These are phyloP conservation scores for Chauna torquata DNA, from an alignment of 2,113 vertebrate genomes.

Conservation along the genomic window DNA sequence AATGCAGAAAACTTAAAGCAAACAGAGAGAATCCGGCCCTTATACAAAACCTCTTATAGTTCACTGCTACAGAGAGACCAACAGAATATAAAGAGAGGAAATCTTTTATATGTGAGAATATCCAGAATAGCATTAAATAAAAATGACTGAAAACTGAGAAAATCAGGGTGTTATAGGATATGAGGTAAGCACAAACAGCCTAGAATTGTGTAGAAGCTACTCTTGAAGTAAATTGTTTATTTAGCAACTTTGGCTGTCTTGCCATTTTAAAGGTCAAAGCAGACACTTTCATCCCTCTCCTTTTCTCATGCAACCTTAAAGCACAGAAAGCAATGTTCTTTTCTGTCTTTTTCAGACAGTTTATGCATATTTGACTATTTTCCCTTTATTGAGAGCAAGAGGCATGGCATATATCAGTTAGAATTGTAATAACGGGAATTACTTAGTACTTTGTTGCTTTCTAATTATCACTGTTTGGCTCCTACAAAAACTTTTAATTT, in stretches of 20 bases:
- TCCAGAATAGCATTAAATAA: background rate
- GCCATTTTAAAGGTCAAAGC: background rate
- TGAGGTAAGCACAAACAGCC: background rate
- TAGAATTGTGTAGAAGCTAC: background rate
- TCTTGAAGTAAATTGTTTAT: background rate
- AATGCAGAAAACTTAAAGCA: background rate
- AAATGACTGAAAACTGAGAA: background rate
- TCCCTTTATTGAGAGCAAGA: background rate
- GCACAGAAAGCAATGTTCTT: fast-evolving
- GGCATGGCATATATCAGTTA: background rate
- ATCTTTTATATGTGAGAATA: background rate
- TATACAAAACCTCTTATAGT: background rate
- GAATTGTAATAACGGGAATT: background rate
- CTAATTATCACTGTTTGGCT: background rate
- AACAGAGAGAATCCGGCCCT: background rate
- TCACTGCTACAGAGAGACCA: background rate
- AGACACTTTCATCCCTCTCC: background rate
- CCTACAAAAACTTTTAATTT: background rate
- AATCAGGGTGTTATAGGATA: background rate
- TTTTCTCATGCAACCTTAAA: background rate
- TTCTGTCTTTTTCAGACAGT: background rate
- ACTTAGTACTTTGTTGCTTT: background rate
- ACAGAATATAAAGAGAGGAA: background rate
- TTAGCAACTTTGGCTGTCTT: background rate
- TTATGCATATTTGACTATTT: background rate